Base-by-base conservation (phyloP, 2,113 vertebrate species). In the Xenotilapia flavipinnis region DNA sequence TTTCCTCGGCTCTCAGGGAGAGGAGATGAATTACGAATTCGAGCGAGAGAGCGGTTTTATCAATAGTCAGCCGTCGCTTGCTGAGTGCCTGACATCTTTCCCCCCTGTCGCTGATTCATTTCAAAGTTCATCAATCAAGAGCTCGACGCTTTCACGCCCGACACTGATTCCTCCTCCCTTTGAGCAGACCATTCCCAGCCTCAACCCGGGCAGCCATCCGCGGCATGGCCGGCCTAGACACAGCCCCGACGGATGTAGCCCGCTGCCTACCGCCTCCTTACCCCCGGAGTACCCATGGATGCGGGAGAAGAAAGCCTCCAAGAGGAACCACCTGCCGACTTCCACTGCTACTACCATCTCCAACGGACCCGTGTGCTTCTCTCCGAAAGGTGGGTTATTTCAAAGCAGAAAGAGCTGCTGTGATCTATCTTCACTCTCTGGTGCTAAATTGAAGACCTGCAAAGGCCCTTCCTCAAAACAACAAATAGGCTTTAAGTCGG, bases 71-170 rank as follows among this genome's bases (percentile, higher is more conserved):
- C 99, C 99, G 97, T 99, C 99, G 98, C 98, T 99, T 97, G 99
- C 99, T 97, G 99, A 99, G 98, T 99, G 99, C 97, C 98, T 99
- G 98, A 99, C 99, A 98, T 99, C 98, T 98, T 99, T 99, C 97
- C 98, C 98, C 98, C 98, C 98, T 98, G 98, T 99, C 98, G 98
- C 97, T 98, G 99, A 99, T 98, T 98, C 99, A 98, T 99, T 99
- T 99, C 98, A 99, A 99, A 99, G 98, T 99, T 99, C 99, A 99
- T 99, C 99, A 99, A 99, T 99, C 98, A 99, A 99, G 98, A 98
- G 97, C 97, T 99, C 98, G 98, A 97, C 98, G 98, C 98, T 99
- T 98, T 98, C 98, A 98, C 98, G 98, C 97, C 97, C 98, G 98
- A 99, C 99, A 98, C 98, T 98, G 97, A 99, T 99, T 99, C 99